Conservation (phyloP, 2,888 invertebrate species). For the Formica aserva region DNA sequence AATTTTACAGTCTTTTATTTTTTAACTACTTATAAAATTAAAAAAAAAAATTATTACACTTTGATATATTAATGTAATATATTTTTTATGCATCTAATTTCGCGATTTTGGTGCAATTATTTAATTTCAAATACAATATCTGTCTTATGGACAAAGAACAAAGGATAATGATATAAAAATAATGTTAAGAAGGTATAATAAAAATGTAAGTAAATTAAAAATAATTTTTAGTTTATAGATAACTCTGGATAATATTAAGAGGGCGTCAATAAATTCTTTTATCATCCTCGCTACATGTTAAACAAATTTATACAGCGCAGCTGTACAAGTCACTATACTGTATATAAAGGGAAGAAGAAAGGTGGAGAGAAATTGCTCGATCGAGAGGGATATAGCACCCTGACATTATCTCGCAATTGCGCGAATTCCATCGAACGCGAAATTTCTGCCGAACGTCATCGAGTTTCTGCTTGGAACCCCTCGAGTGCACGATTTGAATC, state of each 20-base stretch:
- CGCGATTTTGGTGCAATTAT: neutral
- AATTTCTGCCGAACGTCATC: slow-evolving; percentile 37
- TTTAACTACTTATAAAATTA: neutral
- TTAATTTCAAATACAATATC: neutral
- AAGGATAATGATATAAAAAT: neutral
- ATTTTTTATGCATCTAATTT: neutral
- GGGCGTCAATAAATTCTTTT: neutral
- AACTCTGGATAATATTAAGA: neutral
- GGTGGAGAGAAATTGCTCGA: slow-evolving; percentile 26
- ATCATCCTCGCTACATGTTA: slow-evolving; percentile 5
- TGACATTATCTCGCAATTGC: slow-evolving; percentile 42
- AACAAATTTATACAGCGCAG: neutral
- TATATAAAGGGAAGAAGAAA: neutral
- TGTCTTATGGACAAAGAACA: neutral
- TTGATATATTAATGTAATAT: neutral
- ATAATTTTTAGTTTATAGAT: neutral
- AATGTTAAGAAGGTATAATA: neutral
- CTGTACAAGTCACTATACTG: neutral
- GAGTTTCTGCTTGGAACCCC: slow-evolving; percentile 34
- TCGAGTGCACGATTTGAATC: slow-evolving; percentile 22
- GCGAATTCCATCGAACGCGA: slow-evolving; percentile 38
- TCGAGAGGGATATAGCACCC: neutral
- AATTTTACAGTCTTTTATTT: neutral
- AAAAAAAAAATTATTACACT: neutral
- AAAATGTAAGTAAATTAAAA: neutral